Base-by-base conservation (phyloP, 2,113 vertebrate genomes). In the Ciconia stormi region DNA sequence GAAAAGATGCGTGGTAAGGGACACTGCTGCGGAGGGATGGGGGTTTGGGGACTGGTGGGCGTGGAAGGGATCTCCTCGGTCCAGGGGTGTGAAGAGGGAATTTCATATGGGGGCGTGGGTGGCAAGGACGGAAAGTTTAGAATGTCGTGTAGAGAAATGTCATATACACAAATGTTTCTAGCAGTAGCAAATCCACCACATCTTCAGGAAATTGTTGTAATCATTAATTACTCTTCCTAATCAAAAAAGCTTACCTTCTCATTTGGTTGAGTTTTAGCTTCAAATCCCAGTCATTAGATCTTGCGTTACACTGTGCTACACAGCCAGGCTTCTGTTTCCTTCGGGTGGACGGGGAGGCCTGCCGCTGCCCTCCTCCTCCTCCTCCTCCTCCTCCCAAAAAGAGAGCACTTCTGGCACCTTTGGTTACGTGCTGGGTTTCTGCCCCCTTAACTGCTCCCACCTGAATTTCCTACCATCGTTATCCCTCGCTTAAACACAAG, bases 21-120 rank as follows among this genome's bases (percentile, higher is more conserved):
- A 15, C 26, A 58, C 69, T 69, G 77, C 40, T 23, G 63, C 0
- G 2, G 29, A 67, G 69, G 34, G 67, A 30, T 7, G 61, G 47
- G 47, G n/a, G 2, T 3, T 6, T 8, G 72, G 80, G 71, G 23
- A 7, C 8, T 9, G 74, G 12, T 1, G 72, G 73, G 29, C 7
- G 2, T 2, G 30, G 72, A 56, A 36, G 20, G 67, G 72, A 3
- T 47, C 19, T 29, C 40, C 42, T 46, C 0, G 2, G 49, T 15
- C 18, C 14, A 4, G 5, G 42, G 15, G 4, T 0, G 21, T 0
- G 36, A 59, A 47, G 7, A 22, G 67, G 32, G 53, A 8, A n/a
- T 21, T 46, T 16, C n/a, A 17, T 4, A 1, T 0, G 1, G 20
- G 1, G 20, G 5, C 0, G 2, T 1, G n/a, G 23, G 7, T 6